phyloP scores from a whole-genome alignment of 2,797 vertebrate species.

The Anolis apletophallus region DNA sequence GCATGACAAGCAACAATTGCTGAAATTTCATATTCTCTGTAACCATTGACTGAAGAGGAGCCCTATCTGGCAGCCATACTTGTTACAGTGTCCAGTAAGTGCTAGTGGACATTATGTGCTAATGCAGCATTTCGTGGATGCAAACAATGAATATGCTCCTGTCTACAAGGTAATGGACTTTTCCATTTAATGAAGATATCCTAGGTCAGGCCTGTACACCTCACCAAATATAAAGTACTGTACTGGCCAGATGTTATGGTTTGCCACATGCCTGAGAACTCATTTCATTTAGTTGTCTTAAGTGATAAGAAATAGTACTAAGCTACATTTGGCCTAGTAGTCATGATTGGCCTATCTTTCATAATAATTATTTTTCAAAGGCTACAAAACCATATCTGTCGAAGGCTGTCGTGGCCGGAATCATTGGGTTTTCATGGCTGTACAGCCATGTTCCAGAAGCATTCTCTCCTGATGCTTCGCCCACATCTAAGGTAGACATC shows the following conservation, averaged over 20 bases:
- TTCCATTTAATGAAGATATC: not conserved
- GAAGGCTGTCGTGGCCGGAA: too few relatives aligned
- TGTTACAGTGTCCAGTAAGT: not conserved
- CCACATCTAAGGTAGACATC: too few relatives aligned
- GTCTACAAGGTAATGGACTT: not conserved
- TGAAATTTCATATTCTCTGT: too few relatives aligned
- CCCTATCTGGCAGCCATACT: too few relatives aligned
- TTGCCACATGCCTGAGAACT: not conserved
- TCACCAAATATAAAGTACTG: too few relatives aligned
- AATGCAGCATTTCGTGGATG: not conserved
- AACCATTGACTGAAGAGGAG: too few relatives aligned
- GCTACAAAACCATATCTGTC: not conserved
- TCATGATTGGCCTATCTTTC: not conserved
- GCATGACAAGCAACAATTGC: too few relatives aligned
- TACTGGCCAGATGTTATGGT: not conserved
- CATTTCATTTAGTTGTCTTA: not conserved
- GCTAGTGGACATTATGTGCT: not conserved
- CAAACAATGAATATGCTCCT: not conserved
- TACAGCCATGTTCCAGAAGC: too few relatives aligned
- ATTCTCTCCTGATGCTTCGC: too few relatives aligned
- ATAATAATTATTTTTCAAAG: not conserved
- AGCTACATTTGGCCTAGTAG: not conserved
- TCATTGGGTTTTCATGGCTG: too few relatives aligned
- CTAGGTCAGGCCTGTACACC: not conserved
- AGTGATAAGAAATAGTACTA: not conserved